Evolutionary conservation across 2,888 invertebrate species (phyloP).

Genomic region (Agonopterix subpropinquella): DNA sequence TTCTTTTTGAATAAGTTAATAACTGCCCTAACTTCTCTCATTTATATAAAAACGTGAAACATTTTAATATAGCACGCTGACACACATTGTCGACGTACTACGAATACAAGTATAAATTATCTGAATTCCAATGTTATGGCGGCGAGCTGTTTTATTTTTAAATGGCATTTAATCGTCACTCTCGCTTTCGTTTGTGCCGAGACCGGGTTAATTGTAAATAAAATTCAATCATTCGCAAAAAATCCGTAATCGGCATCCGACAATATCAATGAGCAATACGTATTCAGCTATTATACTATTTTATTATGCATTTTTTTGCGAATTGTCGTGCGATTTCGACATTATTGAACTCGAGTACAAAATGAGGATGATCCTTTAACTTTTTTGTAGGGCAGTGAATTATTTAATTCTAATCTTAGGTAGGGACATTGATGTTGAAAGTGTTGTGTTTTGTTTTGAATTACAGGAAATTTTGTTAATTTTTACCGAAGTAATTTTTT

Average conservation of each 20-base stretch:
- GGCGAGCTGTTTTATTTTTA: constrained; percentile 70
- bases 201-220: constrained; percentile 73
- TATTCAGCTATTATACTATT: constrained; percentile 26
- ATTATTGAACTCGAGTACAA: not conserved
- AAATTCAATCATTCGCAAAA: constrained; percentile 74
- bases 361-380: too few relatives aligned
- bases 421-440: too few relatives aligned
- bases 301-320: not conserved
- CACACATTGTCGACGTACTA: constrained; percentile 16
- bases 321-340: not conserved
- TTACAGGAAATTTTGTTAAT: too few relatives aligned
- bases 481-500: too few relatives aligned
- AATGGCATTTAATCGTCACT: constrained; percentile 73
- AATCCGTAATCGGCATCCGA: constrained; percentile 63
- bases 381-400: too few relatives aligned
- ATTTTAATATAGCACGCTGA: constrained; percentile 3
- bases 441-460: too few relatives aligned
- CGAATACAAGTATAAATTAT: constrained; percentile 37
- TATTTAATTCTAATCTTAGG: too few relatives aligned
- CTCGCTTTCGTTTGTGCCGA: constrained; percentile 60
- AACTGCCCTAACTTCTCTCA: too few relatives aligned
- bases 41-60: not conserved
- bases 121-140: constrained; percentile 49
- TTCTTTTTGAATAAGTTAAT: too few relatives aligned
- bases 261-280: constrained; percentile 64